Base-by-base conservation (phyloP, 2,113 vertebrate species). In the Myrmecophaga tridactyla region DNA sequence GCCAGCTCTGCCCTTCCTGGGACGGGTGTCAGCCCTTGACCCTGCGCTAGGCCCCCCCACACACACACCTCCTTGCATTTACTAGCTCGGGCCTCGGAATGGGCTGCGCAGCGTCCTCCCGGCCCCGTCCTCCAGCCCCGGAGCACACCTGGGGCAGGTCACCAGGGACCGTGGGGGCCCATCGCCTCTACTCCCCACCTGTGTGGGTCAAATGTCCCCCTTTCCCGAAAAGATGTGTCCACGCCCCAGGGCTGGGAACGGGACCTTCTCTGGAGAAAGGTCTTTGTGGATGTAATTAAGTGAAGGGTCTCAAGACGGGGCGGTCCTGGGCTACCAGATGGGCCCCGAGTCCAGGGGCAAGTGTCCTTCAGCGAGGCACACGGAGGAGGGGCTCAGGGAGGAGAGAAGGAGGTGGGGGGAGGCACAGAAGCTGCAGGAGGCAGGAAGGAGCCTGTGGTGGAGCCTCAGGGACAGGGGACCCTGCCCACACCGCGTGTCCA, bases 11-110 rank as follows among this genome's bases (percentile, higher is more conserved):
- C 34, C 34, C 18, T 48, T 31, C 21, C 1, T 15, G 41, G 41
- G 2, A 3, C 34, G 1, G 39, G 4, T 7, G 23, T 1, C 2
- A 48, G 41, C 20, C 23, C 0, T 29, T 13, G 58, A 1, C 10
- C 46, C n/a, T 12, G 53, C 23, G 10, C 20, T 7, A 53, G 36
- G 6, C 29, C 4, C 41, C 29, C 80, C 31, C 3, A n/a, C n/a
- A n/a, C n/a, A n/a, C 39, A 9, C 11, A 13, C 29, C 21, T 23
- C 23, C 65, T 60, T 83, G 7, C 25, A 21, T 73, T 60, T 63
- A 4, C 34, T 14, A 39, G 3, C 34, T 41, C 56, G 7, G 11
- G 34, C 29, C 51, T 41, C 10, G 29, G 27, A 11, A 25, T 4
- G 60, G 23, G 48, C 51, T 13, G 15, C n/a, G 56, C n/a, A 34